Base-by-base conservation (phyloP, 1,140 invertebrate species). In the Drosophila kurseongensis region DNA sequence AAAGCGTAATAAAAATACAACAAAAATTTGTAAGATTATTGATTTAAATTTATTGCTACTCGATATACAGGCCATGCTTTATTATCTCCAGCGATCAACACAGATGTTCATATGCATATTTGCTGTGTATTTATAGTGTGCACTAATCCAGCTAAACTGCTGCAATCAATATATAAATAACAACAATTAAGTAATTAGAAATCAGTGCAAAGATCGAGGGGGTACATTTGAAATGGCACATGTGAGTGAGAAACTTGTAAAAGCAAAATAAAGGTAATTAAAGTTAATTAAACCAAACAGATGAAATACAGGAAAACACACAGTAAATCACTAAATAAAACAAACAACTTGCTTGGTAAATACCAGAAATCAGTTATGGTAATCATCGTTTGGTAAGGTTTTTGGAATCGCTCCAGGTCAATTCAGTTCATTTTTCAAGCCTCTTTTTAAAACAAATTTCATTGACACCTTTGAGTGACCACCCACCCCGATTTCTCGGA, bases 401-500 rank as follows among this genome's bases (percentile, higher is more conserved):
- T 32, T 32, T 8, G 18, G 27, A 32, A 41, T 7, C 4, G 7
- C 13, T 10, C 1, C 63, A 35, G 63, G 41, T 68, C 50, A 68
- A 44, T 29, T 14, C 12, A 66, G 47, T 56, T 50, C 14, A 48
- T 10, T 16, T 7, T 8, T 18, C 16, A 14, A 32, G 9, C 27
- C 47, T 5, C 47, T 45, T 35, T 27, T 13, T 3, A 14, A 41
- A n/a, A 1, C 41, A 18, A 47, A 42, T 35, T 32, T 23, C 45
- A 48, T 38, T 61, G 55, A 45, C 48, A 42, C 40, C 58, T 38
- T 47, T 14, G 16, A 47, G 38, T 48, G 50, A 50, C 51, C 67
- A 57, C 67, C 66, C 61, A 66, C 65, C 63, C 41, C 8, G 60
- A 59, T 50, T 57, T 41, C 32, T 58, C 50, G 47, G 27, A 42